A percentile compares a stretch with the other conserved stretches of the same genome.
These are phyloP conservation scores for Hylaeus volcanicus DNA, from an alignment of 1,140 invertebrate genomes.

Conservation along the genomic window DNA sequence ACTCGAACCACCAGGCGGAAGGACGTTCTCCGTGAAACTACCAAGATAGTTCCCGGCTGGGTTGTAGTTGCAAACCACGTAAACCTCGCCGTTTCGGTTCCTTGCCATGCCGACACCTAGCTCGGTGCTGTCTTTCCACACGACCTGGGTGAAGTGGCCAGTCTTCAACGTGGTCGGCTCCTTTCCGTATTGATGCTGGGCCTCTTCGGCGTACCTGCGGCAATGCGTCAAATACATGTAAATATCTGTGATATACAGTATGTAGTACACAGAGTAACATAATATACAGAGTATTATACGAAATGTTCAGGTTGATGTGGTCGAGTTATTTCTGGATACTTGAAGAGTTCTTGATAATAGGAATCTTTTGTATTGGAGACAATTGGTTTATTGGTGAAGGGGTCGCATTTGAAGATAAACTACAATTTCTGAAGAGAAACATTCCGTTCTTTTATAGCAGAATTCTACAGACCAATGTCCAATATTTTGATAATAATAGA, in stretches of 20 bases:
- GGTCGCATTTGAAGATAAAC: too few species aligned
- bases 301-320: too few species aligned
- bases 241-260: too few species aligned
- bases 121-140: constrained; percentile 89
- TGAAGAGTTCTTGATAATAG: too few species aligned
- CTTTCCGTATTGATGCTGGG: constrained; percentile 81
- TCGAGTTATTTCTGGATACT: too few species aligned
- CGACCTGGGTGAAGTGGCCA: constrained; percentile 87
- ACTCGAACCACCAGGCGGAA: constrained; percentile 79
- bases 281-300: too few species aligned
- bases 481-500: too few species aligned
- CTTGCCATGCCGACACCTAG: constrained; percentile 89
- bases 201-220: constrained; percentile 75
- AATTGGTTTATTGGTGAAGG: too few species aligned
- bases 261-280: background rate
- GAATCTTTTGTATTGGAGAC: too few species aligned
- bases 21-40: constrained; percentile 88
- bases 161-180: constrained; percentile 86
- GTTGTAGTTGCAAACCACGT: constrained; percentile 92
- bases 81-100: constrained; percentile 86
- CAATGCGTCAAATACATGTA: background rate
- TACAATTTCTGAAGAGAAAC: too few species aligned
- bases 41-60: constrained; percentile 93
- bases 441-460: too few species aligned
- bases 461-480: too few species aligned